Evolutionary conservation across 2,113 vertebrate genomes (phyloP).

Genomic region (Isurus oxyrinchus): DNA sequence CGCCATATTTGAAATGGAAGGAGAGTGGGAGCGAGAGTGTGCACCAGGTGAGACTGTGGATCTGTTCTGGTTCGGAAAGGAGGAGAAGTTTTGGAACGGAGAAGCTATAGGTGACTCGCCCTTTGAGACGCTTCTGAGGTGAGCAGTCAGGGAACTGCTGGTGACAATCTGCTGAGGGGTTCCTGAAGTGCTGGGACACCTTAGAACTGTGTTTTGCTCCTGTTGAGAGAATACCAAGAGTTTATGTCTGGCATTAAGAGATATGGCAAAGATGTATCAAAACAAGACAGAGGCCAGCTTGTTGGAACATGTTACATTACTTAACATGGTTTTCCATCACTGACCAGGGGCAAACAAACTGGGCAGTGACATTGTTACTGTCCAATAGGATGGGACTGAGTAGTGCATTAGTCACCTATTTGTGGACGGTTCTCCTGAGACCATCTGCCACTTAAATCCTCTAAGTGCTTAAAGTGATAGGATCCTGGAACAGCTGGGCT

Average conservation of each 20-base stretch:
- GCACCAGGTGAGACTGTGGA: conserved; percentile 70
- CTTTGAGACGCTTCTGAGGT: conserved; percentile 77
- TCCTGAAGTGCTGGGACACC: conserved; percentile 66
- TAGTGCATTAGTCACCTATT: background rate
- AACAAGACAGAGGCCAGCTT: background rate
- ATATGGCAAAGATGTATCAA: too few relatives aligned
- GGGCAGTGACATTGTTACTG: background rate
- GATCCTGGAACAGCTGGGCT: background rate
- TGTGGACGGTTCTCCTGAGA: background rate
- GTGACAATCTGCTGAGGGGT: conserved; percentile 61
- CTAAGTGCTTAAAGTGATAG: background rate
- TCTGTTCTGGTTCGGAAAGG: conserved; percentile 77
- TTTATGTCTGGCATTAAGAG: background rate
- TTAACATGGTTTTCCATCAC: background rate
- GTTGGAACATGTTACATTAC: background rate
- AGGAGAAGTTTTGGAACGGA: conserved; percentile 79
- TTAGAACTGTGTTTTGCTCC: conserved; percentile 80
- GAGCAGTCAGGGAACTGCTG: conserved; percentile 70
- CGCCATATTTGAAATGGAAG: conserved; percentile 88
- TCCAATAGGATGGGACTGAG: background rate
- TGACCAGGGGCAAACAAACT: background rate
- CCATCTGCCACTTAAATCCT: background rate
- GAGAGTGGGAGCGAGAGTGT: conserved; percentile 80
- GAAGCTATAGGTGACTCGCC: conserved; percentile 75
- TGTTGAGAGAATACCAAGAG: conserved; percentile 43